Conservation (phyloP, 2,888 invertebrate species). For the Erebia ligea region DNA sequence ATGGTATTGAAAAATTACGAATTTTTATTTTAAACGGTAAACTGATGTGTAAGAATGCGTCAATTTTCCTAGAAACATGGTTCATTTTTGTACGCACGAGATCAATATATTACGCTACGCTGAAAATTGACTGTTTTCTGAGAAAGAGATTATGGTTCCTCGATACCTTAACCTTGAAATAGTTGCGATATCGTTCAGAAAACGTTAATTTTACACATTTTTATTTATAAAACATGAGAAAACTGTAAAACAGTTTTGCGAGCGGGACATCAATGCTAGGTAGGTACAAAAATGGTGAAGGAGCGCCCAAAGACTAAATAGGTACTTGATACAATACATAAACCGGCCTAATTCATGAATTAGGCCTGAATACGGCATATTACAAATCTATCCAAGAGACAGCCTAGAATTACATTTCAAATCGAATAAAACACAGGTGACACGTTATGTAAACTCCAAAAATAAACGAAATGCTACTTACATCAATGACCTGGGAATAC, state of each 20-base stretch:
- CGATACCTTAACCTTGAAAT: constrained; percentile 14
- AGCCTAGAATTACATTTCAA: constrained; percentile 54
- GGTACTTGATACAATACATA: not conserved
- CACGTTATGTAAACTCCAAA: constrained; percentile 80
- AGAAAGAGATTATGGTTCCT: constrained; percentile 3
- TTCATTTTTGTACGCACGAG: not conserved
- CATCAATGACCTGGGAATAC: constrained; percentile 74
- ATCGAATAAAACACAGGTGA: constrained; percentile 73
- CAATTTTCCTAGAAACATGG: not conserved
- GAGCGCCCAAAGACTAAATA: not conserved
- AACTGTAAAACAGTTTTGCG: not conserved
- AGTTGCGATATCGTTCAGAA: not conserved
- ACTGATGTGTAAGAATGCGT: not conserved
- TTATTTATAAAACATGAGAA: not conserved
- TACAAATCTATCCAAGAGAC: constrained; percentile 20
- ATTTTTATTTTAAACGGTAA: too few relatives aligned
- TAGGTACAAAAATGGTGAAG: not conserved
- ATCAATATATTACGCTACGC: constrained; percentile 13
- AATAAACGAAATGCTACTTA: constrained; percentile 75
- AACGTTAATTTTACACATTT: not conserved
- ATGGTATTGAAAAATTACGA: not conserved
- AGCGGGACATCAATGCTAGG: not conserved
- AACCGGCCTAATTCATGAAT: not conserved
- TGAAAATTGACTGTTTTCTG: constrained; percentile 8
- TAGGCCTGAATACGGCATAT: too few relatives aligned